These are phyloP conservation scores for Actias luna DNA, from an alignment of 2,888 invertebrate genomes.

Conservation along the genomic window DNA sequence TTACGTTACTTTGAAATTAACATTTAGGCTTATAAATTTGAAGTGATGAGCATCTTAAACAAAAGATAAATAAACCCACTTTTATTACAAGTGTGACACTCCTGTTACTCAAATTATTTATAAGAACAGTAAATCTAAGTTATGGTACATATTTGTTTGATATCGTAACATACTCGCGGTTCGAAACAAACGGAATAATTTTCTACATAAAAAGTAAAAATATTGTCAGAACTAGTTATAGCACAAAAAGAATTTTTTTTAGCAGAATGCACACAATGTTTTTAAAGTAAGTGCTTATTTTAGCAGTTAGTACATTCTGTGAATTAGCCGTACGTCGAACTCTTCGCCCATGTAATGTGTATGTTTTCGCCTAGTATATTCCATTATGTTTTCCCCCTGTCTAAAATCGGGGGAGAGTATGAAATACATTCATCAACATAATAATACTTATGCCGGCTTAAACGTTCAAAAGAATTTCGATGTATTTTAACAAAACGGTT, in stretches of 20 bases:
- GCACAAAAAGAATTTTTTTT: neutral
- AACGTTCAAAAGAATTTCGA: neutral
- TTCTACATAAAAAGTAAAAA: neutral
- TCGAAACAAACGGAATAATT: neutral
- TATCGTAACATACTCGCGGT: neutral
- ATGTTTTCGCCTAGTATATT: slow-evolving; percentile 21
- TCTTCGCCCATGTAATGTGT: slow-evolving; percentile 3
- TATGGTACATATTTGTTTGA: neutral
- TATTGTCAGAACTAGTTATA: neutral
- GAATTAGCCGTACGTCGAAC: slow-evolving; percentile 6
- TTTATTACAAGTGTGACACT: too few species aligned
- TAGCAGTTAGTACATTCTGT: slow-evolving; percentile 1
- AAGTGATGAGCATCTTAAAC: too few species aligned
- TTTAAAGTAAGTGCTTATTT: neutral
- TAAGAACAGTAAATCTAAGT: too few species aligned
- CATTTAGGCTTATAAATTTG: too few species aligned
- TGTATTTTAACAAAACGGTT: neutral
- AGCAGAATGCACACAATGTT: neutral
- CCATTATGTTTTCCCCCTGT: slow-evolving; percentile 8
- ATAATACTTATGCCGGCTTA: neutral
- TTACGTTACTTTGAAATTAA: too few species aligned
- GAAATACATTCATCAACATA: slow-evolving; percentile 37
- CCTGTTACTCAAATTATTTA: too few species aligned
- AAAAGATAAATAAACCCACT: too few species aligned
- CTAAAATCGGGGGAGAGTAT: slow-evolving; percentile 25